Base-by-base conservation (phyloP, 2,888 invertebrate species). In the Siphlonurus alternatus region DNA sequence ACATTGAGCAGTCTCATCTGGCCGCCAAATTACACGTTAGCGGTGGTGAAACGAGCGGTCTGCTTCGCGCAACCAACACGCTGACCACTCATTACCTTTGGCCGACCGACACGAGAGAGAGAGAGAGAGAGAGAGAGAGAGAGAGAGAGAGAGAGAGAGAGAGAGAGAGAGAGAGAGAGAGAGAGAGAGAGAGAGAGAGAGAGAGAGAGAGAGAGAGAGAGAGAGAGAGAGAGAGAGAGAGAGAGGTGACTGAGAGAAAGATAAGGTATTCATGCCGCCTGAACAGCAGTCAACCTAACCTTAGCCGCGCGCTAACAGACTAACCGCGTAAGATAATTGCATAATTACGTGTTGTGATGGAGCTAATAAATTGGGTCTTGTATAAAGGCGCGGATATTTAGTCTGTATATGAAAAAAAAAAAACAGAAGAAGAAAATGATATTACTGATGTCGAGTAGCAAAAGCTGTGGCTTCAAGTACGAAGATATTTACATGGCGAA, bases 11-110 rank as follows among this genome's bases (percentile, higher is more conserved):
- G 56, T 22, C 56, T 56, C 56, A 22, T 56, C 56, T 56, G 56
- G 56, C 56, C 56, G 56, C 56, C 56, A 56, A 56, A 56, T 56
- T 56, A 56, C 56, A 56, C n/a, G 56, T 56, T 22, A 38, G 56
- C 38, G 7, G 38, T 38, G 38, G 38, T 38, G 38, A 38, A 38
- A 38, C 38, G 38, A 38, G 38, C 38, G 38, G 38, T 38, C 38
- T 38, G 38, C 38, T 38, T 38, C 7, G 38, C 38, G 38, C 15
- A 38, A n/a, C 19, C n/a, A n/a, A 20, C 56, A 5, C 56, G 56
- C 56, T 56, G 56, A 56, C 56, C 56, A 56, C 56, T 56, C 56
- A 56, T 56, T 38, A 38, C 38, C 38, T 10, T 5, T 5, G 38
- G 7, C 38, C 7, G 7, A 5, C 7, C 38, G 38, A 38, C 7